Evolutionary conservation across 1,140 invertebrate species (phyloP).

Genomic region (Trachymyrmex septentrionalis): DNA sequence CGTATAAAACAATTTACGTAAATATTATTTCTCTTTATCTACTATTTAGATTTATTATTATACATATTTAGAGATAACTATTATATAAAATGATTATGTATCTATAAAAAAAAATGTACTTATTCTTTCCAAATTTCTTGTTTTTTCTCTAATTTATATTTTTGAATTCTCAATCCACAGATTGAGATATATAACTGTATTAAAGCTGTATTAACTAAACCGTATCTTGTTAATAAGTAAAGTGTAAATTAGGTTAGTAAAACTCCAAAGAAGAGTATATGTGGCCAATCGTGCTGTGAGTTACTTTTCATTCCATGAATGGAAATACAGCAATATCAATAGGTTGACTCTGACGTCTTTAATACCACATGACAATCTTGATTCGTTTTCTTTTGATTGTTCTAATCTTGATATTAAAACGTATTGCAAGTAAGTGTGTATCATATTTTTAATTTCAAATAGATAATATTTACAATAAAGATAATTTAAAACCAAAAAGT

Average conservation of each 20-base stretch:
- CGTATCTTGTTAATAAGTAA: neutral
- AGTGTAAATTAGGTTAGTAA: constrained; percentile 89
- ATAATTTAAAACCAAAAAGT: neutral
- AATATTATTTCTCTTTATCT: neutral
- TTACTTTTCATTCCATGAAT: constrained; percentile 93
- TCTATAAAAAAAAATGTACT: neutral
- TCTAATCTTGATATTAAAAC: constrained; percentile 68
- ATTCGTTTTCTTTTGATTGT: constrained; percentile 89
- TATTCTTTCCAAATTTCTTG: neutral
- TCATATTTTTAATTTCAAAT: constrained; percentile 68
- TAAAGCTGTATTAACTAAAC: neutral
- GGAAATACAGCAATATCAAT: constrained; percentile 93
- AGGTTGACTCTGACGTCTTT: neutral
- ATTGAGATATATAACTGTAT: neutral
- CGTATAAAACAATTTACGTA: too few relatives aligned
- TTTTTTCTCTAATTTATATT: neutral
- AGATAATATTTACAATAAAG: neutral
- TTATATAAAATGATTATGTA: too few relatives aligned
- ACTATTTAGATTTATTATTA: neutral
- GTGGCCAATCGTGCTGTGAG: constrained; percentile 92
- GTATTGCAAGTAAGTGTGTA: constrained; percentile 80
- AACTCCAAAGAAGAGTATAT: constrained; percentile 93
- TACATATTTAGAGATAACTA: too few relatives aligned
- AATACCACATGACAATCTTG: constrained; percentile 61
- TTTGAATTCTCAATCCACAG: neutral